Evolutionary conservation across 2,888 invertebrate genomes (phyloP), one percentile per base, ranked within the genome.

Genomic region (Ectemnius continuus): DNA sequence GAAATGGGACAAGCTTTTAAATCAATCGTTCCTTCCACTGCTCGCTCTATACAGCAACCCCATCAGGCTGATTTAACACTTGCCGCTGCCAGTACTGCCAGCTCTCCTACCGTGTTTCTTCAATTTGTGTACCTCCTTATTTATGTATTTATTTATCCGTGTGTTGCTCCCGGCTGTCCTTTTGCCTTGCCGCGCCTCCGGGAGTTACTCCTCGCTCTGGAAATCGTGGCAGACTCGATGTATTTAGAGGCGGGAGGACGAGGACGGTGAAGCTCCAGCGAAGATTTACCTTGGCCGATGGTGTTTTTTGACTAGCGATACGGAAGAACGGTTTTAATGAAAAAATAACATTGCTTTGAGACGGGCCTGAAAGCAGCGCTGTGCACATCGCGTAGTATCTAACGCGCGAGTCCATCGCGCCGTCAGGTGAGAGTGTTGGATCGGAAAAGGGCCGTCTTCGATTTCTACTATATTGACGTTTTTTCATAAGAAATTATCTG

Each of bases 1-100:
- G 67, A 78, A 73, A 78, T 76, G 60, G 73, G 64, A 73, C 73
- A 76, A 73, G 70, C 67, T 73, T 76, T 76, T 73, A 70, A 76
- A 78, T 76, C 76, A 76, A 70, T 67, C 76, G 73, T 59, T 47
- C n/a, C 68, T 60, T n/a, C n/a, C 62, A 56, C 48, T 70, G 62
- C 47, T 61, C 52, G 62, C 47, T 61, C 52, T 61, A 48, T 11
- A 36, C 36, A 11, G 6, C 36, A 36, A 36, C 36, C 36, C 36
- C 36, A 36, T 36, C 36, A 36, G 36, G 1, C 36, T 36, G 36
- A 36, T 36, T 36, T 36, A 36, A 6, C 36, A 36, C 36, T 36
- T 36, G 36, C 36, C 36, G 6, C 8, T 36, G 36, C 36, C 4
- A 36, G 13, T 26, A 46, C 26, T 8, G n/a, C n/a, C n/a, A n/a